These are phyloP conservation scores for Sebastes dallii DNA, from an alignment of 2,797 vertebrate species.

Conservation along the genomic window DNA sequence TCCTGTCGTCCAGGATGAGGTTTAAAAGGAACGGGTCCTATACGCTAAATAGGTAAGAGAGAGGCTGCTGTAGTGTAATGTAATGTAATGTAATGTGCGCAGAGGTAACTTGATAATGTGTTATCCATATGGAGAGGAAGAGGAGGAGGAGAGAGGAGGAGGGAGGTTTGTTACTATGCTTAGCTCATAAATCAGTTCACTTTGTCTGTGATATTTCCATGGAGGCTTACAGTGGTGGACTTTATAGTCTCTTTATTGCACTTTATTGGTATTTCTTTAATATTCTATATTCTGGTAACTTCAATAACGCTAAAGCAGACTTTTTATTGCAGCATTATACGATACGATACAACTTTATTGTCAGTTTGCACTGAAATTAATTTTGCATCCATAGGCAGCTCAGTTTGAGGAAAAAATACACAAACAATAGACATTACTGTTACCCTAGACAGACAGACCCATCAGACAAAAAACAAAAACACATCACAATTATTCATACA, in stretches of 20 bases:
- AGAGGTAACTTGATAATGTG: constrained; percentile 18
- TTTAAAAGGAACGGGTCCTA: constrained; percentile 89
- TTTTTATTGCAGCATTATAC: neutral
- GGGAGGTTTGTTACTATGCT: neutral
- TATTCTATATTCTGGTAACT: neutral
- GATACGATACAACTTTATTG: no score
- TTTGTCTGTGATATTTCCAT: neutral
- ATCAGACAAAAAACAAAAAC: no score
- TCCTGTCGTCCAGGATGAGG: constrained; percentile 85
- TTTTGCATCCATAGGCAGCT: no score
- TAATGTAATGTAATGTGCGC: neutral
- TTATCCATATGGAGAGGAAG: neutral
- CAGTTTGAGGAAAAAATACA: no score
- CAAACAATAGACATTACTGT: no score
- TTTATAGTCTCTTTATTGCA: neutral
- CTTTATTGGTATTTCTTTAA: neutral
- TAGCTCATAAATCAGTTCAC: constrained; percentile 29
- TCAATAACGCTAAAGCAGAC: neutral
- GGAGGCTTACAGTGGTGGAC: neutral
- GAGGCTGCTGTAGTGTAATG: constrained; percentile 30
- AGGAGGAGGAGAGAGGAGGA: neutral
- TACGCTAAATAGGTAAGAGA: constrained; percentile 88
- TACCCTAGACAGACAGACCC: no score
- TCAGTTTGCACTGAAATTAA: no score
- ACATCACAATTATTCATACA: no score